Conservation (phyloP, 2,113 vertebrate genomes). For the Entomyzon cyanotis region DNA sequence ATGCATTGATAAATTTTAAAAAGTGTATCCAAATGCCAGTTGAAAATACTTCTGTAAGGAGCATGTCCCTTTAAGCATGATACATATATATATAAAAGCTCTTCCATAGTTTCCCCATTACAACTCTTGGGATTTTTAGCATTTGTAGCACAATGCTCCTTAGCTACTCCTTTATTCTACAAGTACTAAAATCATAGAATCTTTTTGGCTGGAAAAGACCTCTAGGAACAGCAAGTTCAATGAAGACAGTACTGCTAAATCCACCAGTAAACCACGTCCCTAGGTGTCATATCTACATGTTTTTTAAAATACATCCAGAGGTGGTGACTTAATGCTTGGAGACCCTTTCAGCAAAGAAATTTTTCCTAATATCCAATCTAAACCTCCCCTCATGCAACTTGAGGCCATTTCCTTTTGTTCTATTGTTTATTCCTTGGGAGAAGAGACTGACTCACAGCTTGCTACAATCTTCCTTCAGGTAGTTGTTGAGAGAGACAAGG, state of each 20-base stretch:
- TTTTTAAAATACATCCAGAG: not conserved
- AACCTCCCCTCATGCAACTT: not conserved
- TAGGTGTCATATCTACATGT: not conserved
- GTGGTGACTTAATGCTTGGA: not conserved
- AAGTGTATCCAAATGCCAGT: not conserved
- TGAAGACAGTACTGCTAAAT: not conserved
- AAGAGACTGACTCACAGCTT: not conserved
- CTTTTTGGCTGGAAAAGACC: not conserved
- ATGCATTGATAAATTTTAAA: not conserved
- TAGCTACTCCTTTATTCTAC: not conserved
- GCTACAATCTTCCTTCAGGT: not conserved
- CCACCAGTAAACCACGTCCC: not conserved
- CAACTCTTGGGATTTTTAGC: accelerated
- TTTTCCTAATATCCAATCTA: not conserved
- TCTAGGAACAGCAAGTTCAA: not conserved
- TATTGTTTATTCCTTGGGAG: not conserved
- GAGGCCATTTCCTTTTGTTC: not conserved
- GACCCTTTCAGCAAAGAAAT: not conserved
- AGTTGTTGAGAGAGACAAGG: not conserved
- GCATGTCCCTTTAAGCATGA: not conserved
- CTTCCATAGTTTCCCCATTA: not conserved
- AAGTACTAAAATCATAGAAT: not conserved
- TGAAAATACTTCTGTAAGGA: not conserved
- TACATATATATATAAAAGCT: not conserved
- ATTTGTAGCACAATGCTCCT: not conserved